A percentile compares a stretch with the other conserved stretches of the same genome.
These are phyloP conservation scores for Gallinago stenura DNA, from an alignment of 2,797 vertebrate genomes.

Conservation along the genomic window DNA sequence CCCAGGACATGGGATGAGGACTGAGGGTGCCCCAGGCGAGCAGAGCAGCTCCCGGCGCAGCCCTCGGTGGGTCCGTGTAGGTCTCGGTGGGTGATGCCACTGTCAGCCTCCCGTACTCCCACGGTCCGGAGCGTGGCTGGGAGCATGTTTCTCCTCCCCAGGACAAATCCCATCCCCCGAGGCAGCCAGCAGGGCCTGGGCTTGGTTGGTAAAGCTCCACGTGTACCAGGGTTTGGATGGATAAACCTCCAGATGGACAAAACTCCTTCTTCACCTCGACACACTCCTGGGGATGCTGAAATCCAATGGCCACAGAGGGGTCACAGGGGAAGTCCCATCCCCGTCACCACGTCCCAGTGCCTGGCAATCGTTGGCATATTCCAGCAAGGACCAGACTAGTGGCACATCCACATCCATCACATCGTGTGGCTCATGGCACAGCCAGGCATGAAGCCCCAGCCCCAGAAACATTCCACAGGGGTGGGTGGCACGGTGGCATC, in stretches of 20 bases:
- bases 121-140: fast-evolving
- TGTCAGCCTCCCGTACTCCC: fast-evolving
- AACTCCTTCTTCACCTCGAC: not conserved
- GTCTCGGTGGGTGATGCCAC: not conserved
- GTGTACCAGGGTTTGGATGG: fast-evolving
- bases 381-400: not conserved
- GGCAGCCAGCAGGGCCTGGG: fast-evolving
- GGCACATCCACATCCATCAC: not conserved
- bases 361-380: fast-evolving
- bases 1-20: fast-evolving
- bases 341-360: fast-evolving
- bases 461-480: fast-evolving
- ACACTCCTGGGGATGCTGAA: not conserved
- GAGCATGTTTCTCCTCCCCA: not conserved
- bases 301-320: fast-evolving
- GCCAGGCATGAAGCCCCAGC: not conserved
- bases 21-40: fast-evolving
- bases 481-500: not conserved
- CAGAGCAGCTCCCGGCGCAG: not conserved
- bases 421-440: fast-evolving
- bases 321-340: not conserved
- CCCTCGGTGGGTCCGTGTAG: fast-evolving
- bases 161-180: fast-evolving
- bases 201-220: not conserved
- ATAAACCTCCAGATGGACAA: not conserved